These are phyloP conservation scores for Limulus polyphemus DNA, from an alignment of 2,888 invertebrate species.

Conservation along the genomic window DNA sequence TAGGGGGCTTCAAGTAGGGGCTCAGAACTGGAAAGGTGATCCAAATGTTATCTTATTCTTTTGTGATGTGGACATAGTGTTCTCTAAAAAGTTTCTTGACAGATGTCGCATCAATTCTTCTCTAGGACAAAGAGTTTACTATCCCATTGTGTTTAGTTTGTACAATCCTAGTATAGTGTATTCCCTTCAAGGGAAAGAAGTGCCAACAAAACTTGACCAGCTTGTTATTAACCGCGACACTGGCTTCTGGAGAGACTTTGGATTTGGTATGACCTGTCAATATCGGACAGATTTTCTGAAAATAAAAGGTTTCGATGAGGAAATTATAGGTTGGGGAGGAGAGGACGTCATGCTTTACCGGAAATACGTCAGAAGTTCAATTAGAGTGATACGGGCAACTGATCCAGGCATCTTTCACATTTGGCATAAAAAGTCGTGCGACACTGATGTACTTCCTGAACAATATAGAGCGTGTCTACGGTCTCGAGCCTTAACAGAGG, in stretches of 20 bases:
- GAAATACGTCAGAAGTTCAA: conserved; percentile 58
- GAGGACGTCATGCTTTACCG: conserved; percentile 66
- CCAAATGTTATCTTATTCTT: conserved; percentile 54
- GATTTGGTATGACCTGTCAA: conserved; percentile 68
- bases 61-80: conserved; percentile 67
- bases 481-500: conserved; percentile 59
- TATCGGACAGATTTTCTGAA: conserved; percentile 61
- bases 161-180: conserved; percentile 50
- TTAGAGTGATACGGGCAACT: conserved; percentile 59
- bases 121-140: conserved; percentile 51
- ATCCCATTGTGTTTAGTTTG: conserved; percentile 64
- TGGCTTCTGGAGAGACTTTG: conserved; percentile 69
- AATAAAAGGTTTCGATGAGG: conserved; percentile 58
- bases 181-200: conserved; percentile 27
- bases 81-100: conserved; percentile 57
- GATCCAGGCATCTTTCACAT: conserved; percentile 67
- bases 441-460: conserved; percentile 44
- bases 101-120: conserved; percentile 43
- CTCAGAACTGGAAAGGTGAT: conserved; percentile 43
- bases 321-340: conserved; percentile 63
- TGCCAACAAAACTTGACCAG: conserved; percentile 49
- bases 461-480: conserved; percentile 61
- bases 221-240: conserved; percentile 60
- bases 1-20: conserved; percentile 49
- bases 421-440: conserved; percentile 60